Conservation (phyloP, 2,113 vertebrate species). For the Xenopus tropicalis region UCB_Xtro_10.0 CM004447.2:21739501-21740000, state of each 20-base stretch:
- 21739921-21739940: too few relatives aligned
- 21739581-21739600: constrained; percentile 76
- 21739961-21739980: too few relatives aligned
- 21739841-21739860: too few relatives aligned
- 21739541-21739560: constrained; percentile 74
- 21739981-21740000: too few relatives aligned
- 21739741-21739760: not conserved
- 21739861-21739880: too few relatives aligned
- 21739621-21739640: constrained; percentile 72
- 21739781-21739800: not conserved
- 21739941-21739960: too few relatives aligned
- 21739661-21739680: constrained; percentile 62
- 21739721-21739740: constrained; percentile 18
- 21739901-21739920: too few relatives aligned
- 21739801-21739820: too few relatives aligned
- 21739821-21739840: too few relatives aligned
- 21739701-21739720: constrained; percentile 76
- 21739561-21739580: constrained; percentile 80
- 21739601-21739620: constrained; percentile 78
- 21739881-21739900: too few relatives aligned
- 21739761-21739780: not conserved
- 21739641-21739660: constrained; percentile 72
- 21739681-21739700: constrained; percentile 70
- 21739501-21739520: constrained; percentile 72
- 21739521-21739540: constrained; percentile 72